Evolutionary conservation across 1,140 invertebrate genomes (phyloP).

Genomic region (Hestina assimilis): DNA sequence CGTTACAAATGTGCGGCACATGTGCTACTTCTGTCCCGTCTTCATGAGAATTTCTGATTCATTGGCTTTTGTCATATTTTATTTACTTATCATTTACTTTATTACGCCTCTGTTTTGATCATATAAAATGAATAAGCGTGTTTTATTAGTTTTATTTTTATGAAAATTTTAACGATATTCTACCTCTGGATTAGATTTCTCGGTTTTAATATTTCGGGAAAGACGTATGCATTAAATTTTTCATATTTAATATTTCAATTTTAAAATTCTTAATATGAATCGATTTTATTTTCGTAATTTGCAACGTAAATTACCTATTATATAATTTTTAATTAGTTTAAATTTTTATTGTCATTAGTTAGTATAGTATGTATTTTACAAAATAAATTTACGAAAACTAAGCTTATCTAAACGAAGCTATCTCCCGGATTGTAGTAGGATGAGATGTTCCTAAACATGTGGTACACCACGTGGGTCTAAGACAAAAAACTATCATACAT

Average conservation of each 20-base stretch:
- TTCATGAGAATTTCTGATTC: constrained; percentile 75
- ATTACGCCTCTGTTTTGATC: constrained; percentile 28
- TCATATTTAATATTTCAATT: no score
- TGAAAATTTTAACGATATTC: not conserved
- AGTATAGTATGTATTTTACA: not conserved
- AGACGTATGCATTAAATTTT: no score
- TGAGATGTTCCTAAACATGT: constrained; percentile 57
- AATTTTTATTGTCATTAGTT: no score
- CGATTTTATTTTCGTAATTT: no score
- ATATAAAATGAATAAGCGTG: no score
- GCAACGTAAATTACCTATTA: no score
- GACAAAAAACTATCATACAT: constrained; percentile 29
- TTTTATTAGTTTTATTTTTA: no score
- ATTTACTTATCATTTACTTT: constrained; percentile 37
- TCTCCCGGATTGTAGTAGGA: constrained; percentile 58
- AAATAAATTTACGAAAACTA: constrained; percentile 9
- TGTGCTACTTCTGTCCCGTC: constrained; percentile 43
- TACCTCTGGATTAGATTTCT: no score
- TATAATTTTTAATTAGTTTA: no score
- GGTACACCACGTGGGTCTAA: constrained; percentile 65
- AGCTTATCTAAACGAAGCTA: constrained; percentile 41
- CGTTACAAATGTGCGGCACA: constrained; percentile 61
- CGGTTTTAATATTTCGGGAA: no score
- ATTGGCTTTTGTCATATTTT: constrained; percentile 45
- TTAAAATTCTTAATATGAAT: no score